A percentile compares a stretch with the other conserved stretches of the same genome.
Evolutionary conservation across 2,797 vertebrate genomes (phyloP).

Genomic region (Onychomys arenicola): DNA sequence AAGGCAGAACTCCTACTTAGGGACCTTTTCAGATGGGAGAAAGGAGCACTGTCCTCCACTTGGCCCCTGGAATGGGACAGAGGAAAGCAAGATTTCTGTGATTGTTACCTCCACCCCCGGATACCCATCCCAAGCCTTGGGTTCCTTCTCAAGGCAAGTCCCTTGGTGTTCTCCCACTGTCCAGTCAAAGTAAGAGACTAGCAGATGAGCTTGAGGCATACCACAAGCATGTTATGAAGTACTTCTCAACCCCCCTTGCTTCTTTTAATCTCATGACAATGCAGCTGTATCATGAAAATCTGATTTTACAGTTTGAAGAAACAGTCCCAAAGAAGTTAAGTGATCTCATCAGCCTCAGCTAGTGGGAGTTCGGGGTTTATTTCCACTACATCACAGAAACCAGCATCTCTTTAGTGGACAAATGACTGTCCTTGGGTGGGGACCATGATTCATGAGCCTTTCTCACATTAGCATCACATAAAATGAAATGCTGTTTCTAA

Average conservation of each 20-base stretch:
- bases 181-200: background rate
- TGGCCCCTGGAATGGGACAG: accelerated
- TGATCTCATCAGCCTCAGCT: background rate
- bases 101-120: background rate
- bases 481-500: background rate
- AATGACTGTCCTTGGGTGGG: background rate
- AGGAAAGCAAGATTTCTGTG: background rate
- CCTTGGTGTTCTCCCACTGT: accelerated
- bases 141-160: background rate
- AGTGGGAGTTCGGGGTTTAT: background rate
- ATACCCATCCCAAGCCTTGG: background rate
- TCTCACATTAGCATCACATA: conserved; percentile 12
- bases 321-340: background rate
- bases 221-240: background rate
- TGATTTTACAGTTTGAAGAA: conserved; percentile 22
- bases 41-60: background rate
- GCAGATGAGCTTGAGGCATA: background rate
- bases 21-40: background rate
- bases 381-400: background rate
- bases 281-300: background rate
- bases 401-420: background rate
- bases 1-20: background rate
- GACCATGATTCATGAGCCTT: background rate
- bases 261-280: background rate
- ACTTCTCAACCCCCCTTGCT: background rate